Conservation (phyloP, 2,888 invertebrate species). For the Drosophila melanosoma region DNA sequence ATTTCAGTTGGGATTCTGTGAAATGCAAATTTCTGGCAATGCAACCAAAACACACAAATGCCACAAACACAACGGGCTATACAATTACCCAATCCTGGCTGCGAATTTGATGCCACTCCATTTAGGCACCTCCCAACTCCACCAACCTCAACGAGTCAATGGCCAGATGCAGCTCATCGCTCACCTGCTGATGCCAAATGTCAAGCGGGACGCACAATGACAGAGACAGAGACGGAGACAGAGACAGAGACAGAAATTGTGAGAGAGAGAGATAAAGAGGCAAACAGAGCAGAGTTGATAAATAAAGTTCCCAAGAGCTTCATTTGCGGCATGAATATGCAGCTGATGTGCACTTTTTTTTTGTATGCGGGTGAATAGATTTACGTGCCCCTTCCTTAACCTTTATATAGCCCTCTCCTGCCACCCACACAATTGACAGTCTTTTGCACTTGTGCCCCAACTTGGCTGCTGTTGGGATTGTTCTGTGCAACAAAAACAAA, state of each 20-base stretch:
- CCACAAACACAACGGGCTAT: slow-evolving; percentile 48
- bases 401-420: not conserved
- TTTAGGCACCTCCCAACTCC: too few species aligned
- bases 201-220: slow-evolving; percentile 9
- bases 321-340: slow-evolving; percentile 53
- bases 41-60: slow-evolving; percentile 33
- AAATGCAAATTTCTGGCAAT: slow-evolving; percentile 40
- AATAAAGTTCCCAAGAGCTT: slow-evolving; percentile 47
- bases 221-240: too few species aligned
- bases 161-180: slow-evolving; percentile 59
- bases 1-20: slow-evolving; percentile 54
- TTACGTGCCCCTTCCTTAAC: not conserved
- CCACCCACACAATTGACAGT: slow-evolving; percentile 59
- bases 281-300: slow-evolving; percentile 40
- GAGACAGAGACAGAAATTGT: not conserved
- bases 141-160: slow-evolving; percentile 59
- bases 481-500: slow-evolving; percentile 36
- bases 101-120: slow-evolving; percentile 18
- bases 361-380: slow-evolving; percentile 33
- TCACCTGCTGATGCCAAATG: slow-evolving; percentile 46
- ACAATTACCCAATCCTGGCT: slow-evolving; percentile 70
- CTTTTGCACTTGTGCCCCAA: slow-evolving; percentile 65
- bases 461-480: slow-evolving; percentile 18
- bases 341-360: slow-evolving; percentile 61
- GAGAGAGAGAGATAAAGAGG: slow-evolving; percentile 21